These are phyloP conservation scores for Alaudala cheleensis DNA, from an alignment of 2,113 vertebrate genomes.

Conservation along the genomic window DNA sequence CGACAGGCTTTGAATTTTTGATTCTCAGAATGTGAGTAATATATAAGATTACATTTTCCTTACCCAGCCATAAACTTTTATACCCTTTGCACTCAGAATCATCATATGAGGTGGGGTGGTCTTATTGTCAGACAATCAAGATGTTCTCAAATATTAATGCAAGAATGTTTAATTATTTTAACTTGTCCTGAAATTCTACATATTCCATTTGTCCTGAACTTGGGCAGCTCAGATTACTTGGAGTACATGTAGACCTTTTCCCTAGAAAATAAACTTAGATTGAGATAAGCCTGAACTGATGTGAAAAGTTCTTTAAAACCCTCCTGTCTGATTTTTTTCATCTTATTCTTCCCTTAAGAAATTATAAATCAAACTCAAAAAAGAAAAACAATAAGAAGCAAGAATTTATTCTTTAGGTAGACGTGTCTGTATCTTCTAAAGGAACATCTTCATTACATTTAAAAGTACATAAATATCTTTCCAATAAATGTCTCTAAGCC, in stretches of 20 bases:
- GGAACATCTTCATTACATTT: not conserved
- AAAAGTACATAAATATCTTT: not conserved
- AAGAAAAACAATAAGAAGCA: not conserved
- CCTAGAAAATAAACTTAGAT: not conserved
- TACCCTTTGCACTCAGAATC: not conserved
- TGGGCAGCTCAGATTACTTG: not conserved
- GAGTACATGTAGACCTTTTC: not conserved
- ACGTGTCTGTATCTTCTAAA: not conserved
- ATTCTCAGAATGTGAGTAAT: not conserved
- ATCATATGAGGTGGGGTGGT: not conserved
- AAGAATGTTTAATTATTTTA: not conserved
- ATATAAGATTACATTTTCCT: not conserved
- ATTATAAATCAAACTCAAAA: not conserved
- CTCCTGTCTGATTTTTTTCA: not conserved
- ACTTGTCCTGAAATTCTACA: not conserved
- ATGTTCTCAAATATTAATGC: not conserved
- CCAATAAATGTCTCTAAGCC: not conserved
- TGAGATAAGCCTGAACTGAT: not conserved
- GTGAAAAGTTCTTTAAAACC: not conserved
- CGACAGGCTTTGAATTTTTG: not conserved
- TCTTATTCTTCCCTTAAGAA: not conserved
- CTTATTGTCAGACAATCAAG: not conserved
- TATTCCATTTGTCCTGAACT: not conserved
- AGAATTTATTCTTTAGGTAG: not conserved
- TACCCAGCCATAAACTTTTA: not conserved